Conservation (phyloP, 35 echinoderm and acorn worm genomes). For the Holothuria glaberrima region DNA sequence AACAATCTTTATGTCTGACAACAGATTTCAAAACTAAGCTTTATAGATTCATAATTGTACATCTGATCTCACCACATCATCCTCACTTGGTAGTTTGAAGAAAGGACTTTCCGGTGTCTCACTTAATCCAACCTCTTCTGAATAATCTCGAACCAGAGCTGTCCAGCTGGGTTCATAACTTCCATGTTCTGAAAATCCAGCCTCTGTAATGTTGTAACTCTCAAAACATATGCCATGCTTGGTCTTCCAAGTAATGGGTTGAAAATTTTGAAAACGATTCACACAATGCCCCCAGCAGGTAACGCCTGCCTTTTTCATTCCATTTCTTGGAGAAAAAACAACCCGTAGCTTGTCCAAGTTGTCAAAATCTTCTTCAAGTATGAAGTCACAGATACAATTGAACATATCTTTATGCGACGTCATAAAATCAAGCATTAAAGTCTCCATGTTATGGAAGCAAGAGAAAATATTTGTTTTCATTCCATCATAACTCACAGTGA, state of each 20-base stretch:
- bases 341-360: background rate
- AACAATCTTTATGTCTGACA: too few species aligned
- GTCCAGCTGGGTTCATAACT: slow-evolving; percentile 28
- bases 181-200: background rate
- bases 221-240: slow-evolving; percentile 30
- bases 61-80: slow-evolving; percentile 7
- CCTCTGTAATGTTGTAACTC: background rate
- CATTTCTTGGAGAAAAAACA: background rate
- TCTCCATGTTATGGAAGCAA: slow-evolving; percentile 31
- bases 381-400: slow-evolving; percentile 9
- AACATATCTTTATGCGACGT: background rate
- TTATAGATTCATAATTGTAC: too few species aligned
- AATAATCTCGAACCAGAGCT: slow-evolving; percentile 5
- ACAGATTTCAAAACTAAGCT: too few species aligned
- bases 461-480: slow-evolving; percentile 11
- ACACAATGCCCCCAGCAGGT: background rate
- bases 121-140: slow-evolving; percentile 5
- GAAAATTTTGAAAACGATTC: background rate
- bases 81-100: background rate
- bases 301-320: background rate
- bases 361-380: background rate
- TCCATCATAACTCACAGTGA: background rate
- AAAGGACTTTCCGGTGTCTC: background rate
- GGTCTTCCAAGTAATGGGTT: background rate
- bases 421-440: slow-evolving; percentile 26